These are phyloP conservation scores for Erebia aethiops DNA, from an alignment of 2,888 invertebrate genomes.

Conservation along the genomic window DNA sequence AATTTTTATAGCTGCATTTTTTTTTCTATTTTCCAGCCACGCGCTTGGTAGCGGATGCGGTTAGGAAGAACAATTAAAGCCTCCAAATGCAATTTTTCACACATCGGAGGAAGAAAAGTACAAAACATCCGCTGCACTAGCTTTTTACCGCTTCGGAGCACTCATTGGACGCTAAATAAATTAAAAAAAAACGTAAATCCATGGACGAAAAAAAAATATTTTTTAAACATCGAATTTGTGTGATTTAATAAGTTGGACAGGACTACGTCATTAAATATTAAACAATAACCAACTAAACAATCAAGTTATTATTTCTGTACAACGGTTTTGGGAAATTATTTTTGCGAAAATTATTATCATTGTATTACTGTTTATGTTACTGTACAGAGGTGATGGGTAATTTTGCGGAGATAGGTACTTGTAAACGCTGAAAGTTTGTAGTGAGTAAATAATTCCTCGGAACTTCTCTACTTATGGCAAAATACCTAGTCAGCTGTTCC, in stretches of 20 bases:
- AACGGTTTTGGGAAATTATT: constrained; percentile 19
- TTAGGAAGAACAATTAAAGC: constrained; percentile 65
- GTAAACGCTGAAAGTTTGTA: not conserved
- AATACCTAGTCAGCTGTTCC: not conserved
- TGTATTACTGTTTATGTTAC: constrained; percentile 35
- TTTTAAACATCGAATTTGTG: constrained; percentile 34
- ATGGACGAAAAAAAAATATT: constrained; percentile 30
- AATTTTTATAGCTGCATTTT: constrained; percentile 30
- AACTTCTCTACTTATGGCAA: no score
- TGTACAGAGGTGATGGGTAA: not conserved
- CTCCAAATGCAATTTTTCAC: constrained; percentile 38
- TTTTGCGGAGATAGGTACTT: not conserved
- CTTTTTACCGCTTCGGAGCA: constrained; percentile 46
- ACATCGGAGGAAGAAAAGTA: constrained; percentile 51
- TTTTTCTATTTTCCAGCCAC: constrained; percentile 61
- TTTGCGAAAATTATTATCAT: constrained; percentile 27
- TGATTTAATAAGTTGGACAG: constrained; percentile 24
- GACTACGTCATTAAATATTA: constrained; percentile 6
- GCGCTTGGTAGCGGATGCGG: constrained; percentile 65
- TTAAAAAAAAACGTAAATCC: constrained; percentile 29
- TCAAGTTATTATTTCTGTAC: not conserved
- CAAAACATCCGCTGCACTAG: constrained; percentile 50
- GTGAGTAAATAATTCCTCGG: not conserved
- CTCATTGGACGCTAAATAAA: constrained; percentile 37
- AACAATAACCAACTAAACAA: not conserved